Conservation (phyloP, 2,888 invertebrate genomes). For the Mimas tiliae region DNA sequence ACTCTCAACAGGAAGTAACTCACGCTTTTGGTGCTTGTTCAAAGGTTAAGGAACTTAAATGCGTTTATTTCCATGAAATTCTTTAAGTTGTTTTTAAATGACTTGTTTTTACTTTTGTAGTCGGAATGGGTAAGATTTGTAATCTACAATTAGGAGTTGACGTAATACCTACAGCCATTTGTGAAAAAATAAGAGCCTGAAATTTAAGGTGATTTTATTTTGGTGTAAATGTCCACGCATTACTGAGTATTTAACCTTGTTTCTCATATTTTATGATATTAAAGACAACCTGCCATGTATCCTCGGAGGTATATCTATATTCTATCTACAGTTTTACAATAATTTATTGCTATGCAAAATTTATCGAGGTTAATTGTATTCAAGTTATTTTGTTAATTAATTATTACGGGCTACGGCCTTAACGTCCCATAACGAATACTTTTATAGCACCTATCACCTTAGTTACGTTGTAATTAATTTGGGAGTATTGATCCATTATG, state of each 20-base stretch:
- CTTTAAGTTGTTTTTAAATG: conserved; percentile 11
- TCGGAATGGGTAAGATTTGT: neutral
- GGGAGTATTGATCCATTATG: neutral
- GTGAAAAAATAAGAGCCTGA: too few species aligned
- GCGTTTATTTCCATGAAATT: neutral
- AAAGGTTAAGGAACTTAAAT: conserved; percentile 11
- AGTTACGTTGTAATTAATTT: neutral
- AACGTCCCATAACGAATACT: neutral
- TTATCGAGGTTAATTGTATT: conserved; percentile 16
- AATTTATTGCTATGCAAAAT: conserved; percentile 1
- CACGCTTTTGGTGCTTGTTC: conserved; percentile 1
- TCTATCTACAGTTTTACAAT: conserved; percentile 3
- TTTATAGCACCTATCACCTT: neutral
- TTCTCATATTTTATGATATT: conserved; percentile 1
- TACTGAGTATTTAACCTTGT: conserved; percentile 3
- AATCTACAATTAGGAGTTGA: neutral
- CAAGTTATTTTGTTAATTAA: conserved; percentile 16
- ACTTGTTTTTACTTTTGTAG: neutral
- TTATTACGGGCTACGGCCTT: neutral
- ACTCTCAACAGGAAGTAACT: conserved; percentile 17
- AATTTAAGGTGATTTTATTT: too few species aligned
- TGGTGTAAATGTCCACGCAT: neutral
- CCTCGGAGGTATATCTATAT: neutral
- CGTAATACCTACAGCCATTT: neutral
- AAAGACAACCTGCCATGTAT: neutral